Evolutionary conservation across 2,113 vertebrate genomes (phyloP), one percentile per base, ranked within the genome.

Genomic region (Semicossyphus pulcher): DNA sequence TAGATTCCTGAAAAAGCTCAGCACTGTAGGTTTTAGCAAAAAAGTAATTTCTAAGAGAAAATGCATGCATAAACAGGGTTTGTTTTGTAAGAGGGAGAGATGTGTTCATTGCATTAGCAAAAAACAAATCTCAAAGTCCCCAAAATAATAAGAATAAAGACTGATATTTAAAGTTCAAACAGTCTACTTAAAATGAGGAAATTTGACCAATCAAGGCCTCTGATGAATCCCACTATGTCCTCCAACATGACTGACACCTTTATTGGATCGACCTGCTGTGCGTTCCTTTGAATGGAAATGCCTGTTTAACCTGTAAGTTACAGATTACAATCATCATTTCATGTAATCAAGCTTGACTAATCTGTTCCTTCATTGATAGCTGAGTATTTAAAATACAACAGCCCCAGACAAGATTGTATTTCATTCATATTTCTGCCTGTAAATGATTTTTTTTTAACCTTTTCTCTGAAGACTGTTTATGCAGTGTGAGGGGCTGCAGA

Each of bases 221-320:
- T 26, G 26, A 32, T 31, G 26, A 65, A 21, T n/a, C 39, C 7
- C 6, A 14, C 2, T 21, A 31, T n/a, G 25, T 53, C 20, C 29
- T 20, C 36, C 7, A 29, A 18, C 39, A 39, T 67, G 54, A 60
- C 45, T 48, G 48, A 20, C 10, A 37, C 14, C 41, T 68, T 64
- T 53, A 44, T 28, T 32, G 8, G 31, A 32, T 5, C 36, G 20
- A 71, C 56, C 68, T 18, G 20, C 23, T 72, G 47, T 57, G n/a
- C 37, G 51, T 29, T 5, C 4, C 10, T 72, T 31, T 29, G 16
- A 41, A 57, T 73, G 70, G 61, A n/a, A 36, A 49, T 34, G 53
- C 64, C 53, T 78, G 70, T 78, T 74, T 65, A 72, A 85, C 81
- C 76, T 70, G 66, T 73, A 71, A 23, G 31, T 21, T 64, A 39